A percentile compares a stretch with the other conserved stretches of the same genome.
Evolutionary conservation across 2,797 vertebrate species (phyloP).

Genomic region (Siniperca undulata): DNA sequence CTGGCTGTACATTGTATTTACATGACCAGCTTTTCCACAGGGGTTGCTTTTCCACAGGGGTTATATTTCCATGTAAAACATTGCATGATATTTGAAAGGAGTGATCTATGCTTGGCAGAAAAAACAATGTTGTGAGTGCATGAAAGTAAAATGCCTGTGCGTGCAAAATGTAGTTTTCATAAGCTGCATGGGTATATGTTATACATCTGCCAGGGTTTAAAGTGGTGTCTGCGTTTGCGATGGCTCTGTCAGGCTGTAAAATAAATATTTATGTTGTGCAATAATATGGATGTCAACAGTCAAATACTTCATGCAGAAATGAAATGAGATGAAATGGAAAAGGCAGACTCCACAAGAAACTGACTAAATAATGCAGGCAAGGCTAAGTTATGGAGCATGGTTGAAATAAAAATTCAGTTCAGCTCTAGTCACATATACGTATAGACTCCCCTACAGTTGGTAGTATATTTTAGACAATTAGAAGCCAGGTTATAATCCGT

Average conservation of each 20-base stretch:
- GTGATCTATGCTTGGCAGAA: constrained; percentile 30
- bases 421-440: background rate
- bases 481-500: constrained; percentile 2
- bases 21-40: constrained; percentile 13
- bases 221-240: background rate
- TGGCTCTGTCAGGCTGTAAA: constrained; percentile 45
- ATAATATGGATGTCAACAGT: constrained; percentile 68
- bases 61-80: constrained; percentile 27
- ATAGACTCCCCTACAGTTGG: background rate
- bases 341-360: constrained; percentile 21
- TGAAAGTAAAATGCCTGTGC: constrained; percentile 35
- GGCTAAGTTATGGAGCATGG: constrained; percentile 12
- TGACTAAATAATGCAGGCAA: constrained; percentile 42
- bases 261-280: constrained; percentile 70
- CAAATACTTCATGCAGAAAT: constrained; percentile 66
- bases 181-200: constrained; percentile 39
- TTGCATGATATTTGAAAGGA: constrained; percentile 28
- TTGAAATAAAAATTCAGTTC: constrained; percentile 12
- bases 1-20: constrained; percentile 29
- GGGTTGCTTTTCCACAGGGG: constrained; percentile 24
- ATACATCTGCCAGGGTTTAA: constrained; percentile 30
- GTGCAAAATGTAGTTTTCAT: constrained; percentile 29
- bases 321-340: constrained; percentile 51
- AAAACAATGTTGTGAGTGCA: constrained; percentile 28
- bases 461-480: constrained; percentile 26